Conservation (phyloP, 2,888 invertebrate genomes). For the Agrochola circellaris region DNA sequence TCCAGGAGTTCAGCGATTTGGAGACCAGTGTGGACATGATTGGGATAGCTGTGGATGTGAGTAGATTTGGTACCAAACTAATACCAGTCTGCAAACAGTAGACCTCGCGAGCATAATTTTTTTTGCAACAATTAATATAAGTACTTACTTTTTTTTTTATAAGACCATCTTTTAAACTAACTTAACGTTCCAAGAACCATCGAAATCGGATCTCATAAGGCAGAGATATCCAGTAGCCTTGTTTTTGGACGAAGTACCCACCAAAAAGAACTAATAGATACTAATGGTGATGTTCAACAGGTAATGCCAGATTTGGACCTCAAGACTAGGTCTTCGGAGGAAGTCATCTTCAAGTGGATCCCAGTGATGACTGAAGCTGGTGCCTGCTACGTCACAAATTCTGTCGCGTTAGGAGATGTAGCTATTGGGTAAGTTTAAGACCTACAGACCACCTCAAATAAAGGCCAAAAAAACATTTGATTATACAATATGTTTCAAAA, state of each 20-base stretch:
- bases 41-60: slow-evolving; percentile 85
- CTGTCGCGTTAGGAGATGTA: slow-evolving; percentile 88
- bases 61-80: slow-evolving; percentile 24
- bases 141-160: no score
- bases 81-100: no score
- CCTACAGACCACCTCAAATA: not conserved
- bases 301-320: slow-evolving; percentile 86
- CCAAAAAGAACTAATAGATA: not conserved
- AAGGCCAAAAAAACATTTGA: no score
- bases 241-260: no score
- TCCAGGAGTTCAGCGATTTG: slow-evolving; percentile 76
- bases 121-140: no score
- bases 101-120: no score
- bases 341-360: slow-evolving; percentile 78
- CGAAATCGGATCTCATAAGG: no score
- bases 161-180: no score
- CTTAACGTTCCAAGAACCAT: no score
- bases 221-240: no score
- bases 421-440: slow-evolving; percentile 81
- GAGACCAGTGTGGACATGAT: slow-evolving; percentile 82
- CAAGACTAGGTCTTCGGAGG: slow-evolving; percentile 87
- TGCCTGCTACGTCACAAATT: slow-evolving; percentile 92
- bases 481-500: no score
- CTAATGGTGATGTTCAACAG: slow-evolving; percentile 69
- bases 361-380: slow-evolving; percentile 92